Base-by-base conservation (phyloP, 2,113 vertebrate genomes). In the Platysternon megacephalum region DNA sequence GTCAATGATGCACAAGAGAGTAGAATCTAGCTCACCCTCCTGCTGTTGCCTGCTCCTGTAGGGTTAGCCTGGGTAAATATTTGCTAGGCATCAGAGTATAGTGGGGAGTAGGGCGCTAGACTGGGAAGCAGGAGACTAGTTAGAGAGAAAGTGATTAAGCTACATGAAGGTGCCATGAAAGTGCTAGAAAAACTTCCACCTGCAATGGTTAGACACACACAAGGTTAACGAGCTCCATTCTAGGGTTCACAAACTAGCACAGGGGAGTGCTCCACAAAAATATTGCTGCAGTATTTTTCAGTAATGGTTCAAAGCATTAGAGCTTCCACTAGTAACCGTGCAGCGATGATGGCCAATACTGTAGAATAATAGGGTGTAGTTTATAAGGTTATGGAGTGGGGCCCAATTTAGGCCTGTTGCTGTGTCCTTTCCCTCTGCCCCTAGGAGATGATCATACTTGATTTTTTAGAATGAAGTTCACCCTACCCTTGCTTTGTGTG, bases 221-320 rank as follows among this genome's bases (percentile, higher is more conserved):
- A 89, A 94, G 87, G 83, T 82, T 29, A 74, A 13, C 42, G 0
- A 2, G 49, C 61, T 49, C 53, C 44, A 29, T 91, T 95, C 85
- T 65, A 92, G 79, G 85, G 74, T 94, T 93, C 92, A 68, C 81
- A 92, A 95, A 88, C 79, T 74, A n/a, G 8, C 88, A 46, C 26
- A 46, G 39, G 13, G 39, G 42, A 78, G 26, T 13, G 14, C 24
- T 28, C 42, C 26, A 26, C 22, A 46, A 78, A 78, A 78, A 78
- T 44, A 76, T 44, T 44, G 72, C 22, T 78, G 42, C 24, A 7
- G 42, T 46, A 46, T 78, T 78, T 78, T 46, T 78, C 42, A 78
- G 11, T 46, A 46, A 46, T 78, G n/a, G 82, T 94, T 95, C 82
- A 24, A 92, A 91, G 79, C 58, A 74, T 85, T 76, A 8, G 87